Conservation (phyloP, 2,888 invertebrate species). For the Eupithecia subumbrata region DNA sequence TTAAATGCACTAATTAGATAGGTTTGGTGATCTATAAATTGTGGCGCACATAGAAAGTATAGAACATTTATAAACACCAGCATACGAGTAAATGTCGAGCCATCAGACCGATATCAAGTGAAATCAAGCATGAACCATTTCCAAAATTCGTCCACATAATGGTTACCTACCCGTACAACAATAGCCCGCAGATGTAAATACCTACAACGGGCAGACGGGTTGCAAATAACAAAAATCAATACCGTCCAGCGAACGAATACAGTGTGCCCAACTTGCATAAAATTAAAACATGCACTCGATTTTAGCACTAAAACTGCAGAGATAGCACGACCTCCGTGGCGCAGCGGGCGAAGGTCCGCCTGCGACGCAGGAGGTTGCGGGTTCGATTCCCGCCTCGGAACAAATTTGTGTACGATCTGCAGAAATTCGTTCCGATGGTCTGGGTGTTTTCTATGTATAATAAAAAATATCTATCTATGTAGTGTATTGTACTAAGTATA, state of each 20-base stretch:
- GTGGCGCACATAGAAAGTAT: not conserved
- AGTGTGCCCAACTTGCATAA: slow-evolving; percentile 71
- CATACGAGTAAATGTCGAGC: not conserved
- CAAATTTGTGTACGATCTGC: no score
- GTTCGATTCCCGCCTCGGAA: no score
- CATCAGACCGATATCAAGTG: slow-evolving; percentile 2
- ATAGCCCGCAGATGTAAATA: slow-evolving; percentile 68
- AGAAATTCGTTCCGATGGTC: no score
- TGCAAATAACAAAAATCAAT: slow-evolving; percentile 84
- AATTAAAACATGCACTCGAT: slow-evolving; percentile 65
- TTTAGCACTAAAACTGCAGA: slow-evolving; percentile 56
- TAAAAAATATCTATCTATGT: no score
- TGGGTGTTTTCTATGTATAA: no score
- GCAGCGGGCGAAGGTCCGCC: no score
- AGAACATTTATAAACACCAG: not conserved
- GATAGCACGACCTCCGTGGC: no score
- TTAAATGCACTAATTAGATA: not conserved
- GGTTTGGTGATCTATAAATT: not conserved
- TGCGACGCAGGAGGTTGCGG: no score
- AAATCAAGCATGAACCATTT: slow-evolving; percentile 23
- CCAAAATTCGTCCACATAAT: slow-evolving; percentile 48
- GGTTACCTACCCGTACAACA: slow-evolving; percentile 71
- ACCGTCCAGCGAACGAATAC: slow-evolving; percentile 67
- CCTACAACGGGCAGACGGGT: slow-evolving; percentile 75
- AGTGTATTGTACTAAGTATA: no score